Percentiles rank a stretch among this genome's conserved stretches.
phyloP scores from a whole-genome alignment of 2,113 vertebrate genomes.

The Sterna hirundo region DNA sequence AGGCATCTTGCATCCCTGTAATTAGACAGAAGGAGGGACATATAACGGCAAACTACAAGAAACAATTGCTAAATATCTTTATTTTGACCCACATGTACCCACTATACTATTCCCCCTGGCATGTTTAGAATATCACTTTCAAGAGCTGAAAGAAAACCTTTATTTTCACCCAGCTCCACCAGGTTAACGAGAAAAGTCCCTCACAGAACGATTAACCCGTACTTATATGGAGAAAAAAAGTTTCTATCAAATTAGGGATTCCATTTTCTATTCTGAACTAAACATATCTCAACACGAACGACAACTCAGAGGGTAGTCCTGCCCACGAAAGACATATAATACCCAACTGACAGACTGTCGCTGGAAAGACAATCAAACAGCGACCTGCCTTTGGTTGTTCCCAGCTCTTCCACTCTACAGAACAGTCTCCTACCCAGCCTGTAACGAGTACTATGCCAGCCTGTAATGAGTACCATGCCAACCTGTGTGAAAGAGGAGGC shows the following conservation, averaged over 20 bases:
- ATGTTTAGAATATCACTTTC: background rate
- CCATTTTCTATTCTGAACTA: background rate
- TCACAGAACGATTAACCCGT: background rate
- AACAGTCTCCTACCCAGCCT: background rate
- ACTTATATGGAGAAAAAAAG: background rate
- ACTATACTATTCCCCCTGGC: background rate
- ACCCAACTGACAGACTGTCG: background rate
- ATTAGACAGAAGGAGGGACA: background rate
- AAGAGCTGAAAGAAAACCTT: background rate
- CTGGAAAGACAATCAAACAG: background rate
- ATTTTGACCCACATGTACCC: background rate
- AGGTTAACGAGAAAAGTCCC: background rate
- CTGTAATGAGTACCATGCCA: background rate
- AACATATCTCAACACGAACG: background rate
- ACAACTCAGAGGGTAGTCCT: background rate
- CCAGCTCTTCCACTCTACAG: background rate
- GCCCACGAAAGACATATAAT: background rate
- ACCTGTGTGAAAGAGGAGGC: background rate
- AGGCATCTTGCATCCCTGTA: slow-evolving; percentile 97
- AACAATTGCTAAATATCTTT: background rate
- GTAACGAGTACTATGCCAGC: background rate
- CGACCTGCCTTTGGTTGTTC: background rate
- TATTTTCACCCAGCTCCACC: background rate
- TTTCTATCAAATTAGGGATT: background rate
- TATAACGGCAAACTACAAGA: background rate